Evolutionary conservation across 2,888 invertebrate species (phyloP).

Genomic region (Drymonia ruficornis): DNA sequence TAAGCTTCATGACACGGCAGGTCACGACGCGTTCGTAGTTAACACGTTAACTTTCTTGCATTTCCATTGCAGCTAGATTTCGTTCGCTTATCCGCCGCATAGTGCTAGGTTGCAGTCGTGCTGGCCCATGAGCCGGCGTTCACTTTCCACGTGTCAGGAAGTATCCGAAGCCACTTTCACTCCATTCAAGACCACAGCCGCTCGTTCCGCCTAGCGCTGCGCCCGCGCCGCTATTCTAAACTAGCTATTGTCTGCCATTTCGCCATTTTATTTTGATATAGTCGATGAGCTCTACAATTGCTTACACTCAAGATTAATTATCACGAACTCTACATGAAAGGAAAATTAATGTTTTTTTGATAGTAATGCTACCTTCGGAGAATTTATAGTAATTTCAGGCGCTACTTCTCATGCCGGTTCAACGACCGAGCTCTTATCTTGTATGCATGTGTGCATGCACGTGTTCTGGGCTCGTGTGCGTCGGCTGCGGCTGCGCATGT

Average conservation of each 20-base stretch:
- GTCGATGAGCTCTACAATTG: slow-evolving; percentile 10
- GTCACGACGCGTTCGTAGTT: not conserved
- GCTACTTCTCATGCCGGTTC: slow-evolving; percentile 71
- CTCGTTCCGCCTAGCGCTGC: slow-evolving; percentile 64
- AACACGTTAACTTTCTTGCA: slow-evolving; percentile 52
- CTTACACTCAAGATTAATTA: not conserved
- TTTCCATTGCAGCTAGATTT: slow-evolving; percentile 59
- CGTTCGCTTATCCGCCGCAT: slow-evolving; percentile 52
- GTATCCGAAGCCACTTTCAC: slow-evolving; percentile 77
- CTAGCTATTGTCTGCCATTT: slow-evolving; percentile 52
- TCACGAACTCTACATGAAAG: not conserved
- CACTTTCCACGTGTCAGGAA: slow-evolving; percentile 80
- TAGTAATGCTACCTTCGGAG: slow-evolving; percentile 7
- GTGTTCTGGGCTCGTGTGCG: slow-evolving; percentile 44
- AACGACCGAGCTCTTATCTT: slow-evolving; percentile 75
- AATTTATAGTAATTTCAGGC: slow-evolving; percentile 70
- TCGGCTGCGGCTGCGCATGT: slow-evolving; percentile 56
- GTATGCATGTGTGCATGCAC: slow-evolving; percentile 57
- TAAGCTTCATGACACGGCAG: not conserved
- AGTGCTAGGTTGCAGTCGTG: slow-evolving; percentile 41
- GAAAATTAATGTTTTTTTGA: not conserved
- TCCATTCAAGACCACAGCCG: slow-evolving; percentile 76
- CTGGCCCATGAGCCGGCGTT: slow-evolving; percentile 55
- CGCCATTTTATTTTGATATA: slow-evolving; percentile 42
- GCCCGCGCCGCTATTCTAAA: slow-evolving; percentile 44